Percentiles rank a stretch among this genome's conserved stretches.
Evolutionary conservation across 2,113 vertebrate species (phyloP).

Genomic region (Talpa occidentalis): DNA sequence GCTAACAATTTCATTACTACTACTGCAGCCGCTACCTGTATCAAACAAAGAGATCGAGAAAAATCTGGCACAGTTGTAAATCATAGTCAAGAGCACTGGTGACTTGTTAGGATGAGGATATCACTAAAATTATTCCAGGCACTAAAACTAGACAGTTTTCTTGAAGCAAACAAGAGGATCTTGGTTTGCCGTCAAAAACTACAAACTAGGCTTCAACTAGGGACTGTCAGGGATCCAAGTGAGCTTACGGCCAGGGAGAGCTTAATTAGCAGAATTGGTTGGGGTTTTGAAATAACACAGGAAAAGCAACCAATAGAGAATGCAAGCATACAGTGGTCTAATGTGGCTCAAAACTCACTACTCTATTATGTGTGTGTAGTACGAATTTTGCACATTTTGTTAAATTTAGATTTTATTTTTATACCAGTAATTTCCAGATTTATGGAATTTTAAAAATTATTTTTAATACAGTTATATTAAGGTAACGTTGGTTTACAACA

Average conservation of each 20-base stretch:
- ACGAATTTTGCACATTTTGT: conserved; percentile 45
- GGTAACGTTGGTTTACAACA: too few species aligned
- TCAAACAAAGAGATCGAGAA: conserved; percentile 31
- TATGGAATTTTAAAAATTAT: too few species aligned
- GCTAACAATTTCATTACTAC: neutral
- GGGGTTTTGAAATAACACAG: conserved; percentile 66
- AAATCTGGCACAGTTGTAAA: conserved; percentile 60
- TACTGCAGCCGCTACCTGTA: neutral
- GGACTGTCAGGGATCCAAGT: conserved; percentile 73
- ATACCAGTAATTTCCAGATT: too few species aligned
- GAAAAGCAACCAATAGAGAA: conserved; percentile 55
- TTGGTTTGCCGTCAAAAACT: conserved; percentile 77
- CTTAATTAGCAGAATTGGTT: conserved; percentile 62
- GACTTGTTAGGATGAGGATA: conserved; percentile 59
- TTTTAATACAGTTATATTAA: too few species aligned
- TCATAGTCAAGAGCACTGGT: conserved; percentile 60
- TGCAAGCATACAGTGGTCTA: conserved; percentile 56
- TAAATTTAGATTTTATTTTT: conserved; percentile 64
- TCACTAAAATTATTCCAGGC: conserved; percentile 61
- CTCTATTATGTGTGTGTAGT: conserved; percentile 32
- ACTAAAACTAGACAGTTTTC: conserved; percentile 70
- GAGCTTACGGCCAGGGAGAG: conserved; percentile 49
- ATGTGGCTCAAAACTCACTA: conserved; percentile 37
- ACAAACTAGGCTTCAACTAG: conserved; percentile 73
- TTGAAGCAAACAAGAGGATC: conserved; percentile 69